phyloP scores from a whole-genome alignment of 2,113 vertebrate genomes.

The Chaetura pelagica region DNA sequence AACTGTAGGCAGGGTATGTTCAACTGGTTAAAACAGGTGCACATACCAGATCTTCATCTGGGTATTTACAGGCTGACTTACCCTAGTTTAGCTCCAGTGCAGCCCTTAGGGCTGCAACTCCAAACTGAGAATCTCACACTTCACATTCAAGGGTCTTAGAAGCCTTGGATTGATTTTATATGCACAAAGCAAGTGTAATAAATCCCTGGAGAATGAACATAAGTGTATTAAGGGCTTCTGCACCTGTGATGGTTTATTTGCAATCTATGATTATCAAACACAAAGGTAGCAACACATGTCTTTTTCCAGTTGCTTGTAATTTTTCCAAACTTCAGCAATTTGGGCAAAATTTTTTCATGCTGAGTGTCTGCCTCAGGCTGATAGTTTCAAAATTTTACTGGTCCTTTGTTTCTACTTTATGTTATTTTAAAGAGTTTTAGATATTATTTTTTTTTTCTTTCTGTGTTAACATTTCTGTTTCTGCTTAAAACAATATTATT shows the following conservation, averaged over 20 bases:
- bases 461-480: background rate
- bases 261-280: background rate
- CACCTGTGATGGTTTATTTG: background rate
- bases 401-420: background rate
- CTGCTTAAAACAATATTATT: background rate
- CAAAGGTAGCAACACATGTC: background rate
- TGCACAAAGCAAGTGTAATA: background rate
- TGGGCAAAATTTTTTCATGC: background rate
- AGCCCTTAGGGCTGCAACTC: background rate
- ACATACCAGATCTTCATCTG: background rate
- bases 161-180: background rate
- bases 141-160: background rate
- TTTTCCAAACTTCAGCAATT: background rate
- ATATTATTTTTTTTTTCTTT: background rate
- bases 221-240: background rate
- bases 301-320: background rate
- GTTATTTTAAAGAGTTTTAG: background rate
- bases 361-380: background rate
- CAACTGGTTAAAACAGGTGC: background rate
- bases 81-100: background rate
- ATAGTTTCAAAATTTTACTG: background rate
- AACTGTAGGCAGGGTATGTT: background rate
- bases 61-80: background rate
- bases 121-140: background rate
- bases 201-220: background rate